Evolutionary conservation across 2,888 invertebrate species (phyloP).

Genomic region (Brachynemurus nebulosus): DNA sequence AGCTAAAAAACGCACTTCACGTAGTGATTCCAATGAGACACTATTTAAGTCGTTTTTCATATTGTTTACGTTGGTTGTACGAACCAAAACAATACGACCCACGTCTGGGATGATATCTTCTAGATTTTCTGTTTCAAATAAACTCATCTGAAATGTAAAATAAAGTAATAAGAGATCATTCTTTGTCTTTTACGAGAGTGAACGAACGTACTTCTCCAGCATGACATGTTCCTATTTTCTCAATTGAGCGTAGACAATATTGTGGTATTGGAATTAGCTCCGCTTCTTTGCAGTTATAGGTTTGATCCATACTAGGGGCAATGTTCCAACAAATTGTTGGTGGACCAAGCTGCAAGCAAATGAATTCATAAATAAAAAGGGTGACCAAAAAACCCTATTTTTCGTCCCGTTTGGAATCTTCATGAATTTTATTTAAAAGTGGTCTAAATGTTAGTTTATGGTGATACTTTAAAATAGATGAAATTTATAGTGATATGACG

Average conservation of each 20-base stretch:
- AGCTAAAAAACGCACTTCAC: constrained; percentile 55
- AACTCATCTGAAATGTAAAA: constrained; percentile 32
- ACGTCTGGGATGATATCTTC: constrained; percentile 34
- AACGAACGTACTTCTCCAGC: constrained; percentile 40
- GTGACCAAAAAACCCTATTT: no score
- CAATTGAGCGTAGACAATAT: constrained; percentile 38
- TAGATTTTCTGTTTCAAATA: constrained; percentile 39
- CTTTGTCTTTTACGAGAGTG: no score
- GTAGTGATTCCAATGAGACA: constrained; percentile 33
- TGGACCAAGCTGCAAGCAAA: constrained; percentile 35
- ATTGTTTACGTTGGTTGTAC: constrained; percentile 34
- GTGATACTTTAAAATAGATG: no score
- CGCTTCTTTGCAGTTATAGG: constrained; percentile 42
- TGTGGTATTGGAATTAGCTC: constrained; percentile 41
- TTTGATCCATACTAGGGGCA: constrained; percentile 43
- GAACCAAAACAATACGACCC: constrained; percentile 38
- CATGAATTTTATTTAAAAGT: no score
- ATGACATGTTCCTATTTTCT: constrained; percentile 41
- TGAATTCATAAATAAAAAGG: no score
- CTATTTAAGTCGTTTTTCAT: constrained; percentile 28
- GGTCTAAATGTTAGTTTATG: no score
- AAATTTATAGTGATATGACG: no score
- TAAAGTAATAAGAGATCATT: no score
- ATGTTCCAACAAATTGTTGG: constrained; percentile 46
- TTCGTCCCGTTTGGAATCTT: no score